Conservation (phyloP, 2,113 vertebrate genomes). For the Erpornis zantholeuca region DNA sequence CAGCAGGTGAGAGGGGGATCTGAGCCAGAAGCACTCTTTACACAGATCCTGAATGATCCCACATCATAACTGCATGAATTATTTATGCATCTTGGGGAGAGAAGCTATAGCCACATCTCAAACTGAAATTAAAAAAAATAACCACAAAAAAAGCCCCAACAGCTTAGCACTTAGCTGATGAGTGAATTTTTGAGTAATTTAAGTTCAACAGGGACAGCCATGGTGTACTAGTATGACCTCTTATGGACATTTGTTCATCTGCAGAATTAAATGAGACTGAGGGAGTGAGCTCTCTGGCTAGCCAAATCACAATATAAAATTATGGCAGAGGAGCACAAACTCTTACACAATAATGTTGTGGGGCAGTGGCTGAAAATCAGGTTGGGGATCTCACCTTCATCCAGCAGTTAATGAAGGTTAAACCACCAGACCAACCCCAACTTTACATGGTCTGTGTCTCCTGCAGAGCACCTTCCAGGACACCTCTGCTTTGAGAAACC, state of each 20-base stretch:
- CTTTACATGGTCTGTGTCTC: neutral
- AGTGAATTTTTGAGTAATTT: conserved; percentile 8
- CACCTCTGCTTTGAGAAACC: neutral
- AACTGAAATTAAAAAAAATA: neutral
- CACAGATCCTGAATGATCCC: neutral
- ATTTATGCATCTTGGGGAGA: neutral
- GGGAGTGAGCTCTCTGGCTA: neutral
- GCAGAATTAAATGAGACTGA: neutral
- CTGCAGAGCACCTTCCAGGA: neutral
- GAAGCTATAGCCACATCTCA: neutral
- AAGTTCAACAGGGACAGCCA: neutral
- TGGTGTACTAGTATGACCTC: neutral
- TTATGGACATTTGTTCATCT: neutral
- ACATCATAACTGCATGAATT: neutral
- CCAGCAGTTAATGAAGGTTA: neutral
- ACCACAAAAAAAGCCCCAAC: neutral
- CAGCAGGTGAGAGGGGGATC: neutral
- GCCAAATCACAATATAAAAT: neutral
- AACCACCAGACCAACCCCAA: neutral
- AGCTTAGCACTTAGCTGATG: neutral
- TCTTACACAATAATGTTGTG: neutral
- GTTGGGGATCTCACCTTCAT: neutral
- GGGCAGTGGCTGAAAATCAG: neutral
- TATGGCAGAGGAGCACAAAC: neutral
- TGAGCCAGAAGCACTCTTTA: neutral